Conservation (phyloP, 2,797 vertebrate genomes). For the Cheirogaleus major region DNA sequence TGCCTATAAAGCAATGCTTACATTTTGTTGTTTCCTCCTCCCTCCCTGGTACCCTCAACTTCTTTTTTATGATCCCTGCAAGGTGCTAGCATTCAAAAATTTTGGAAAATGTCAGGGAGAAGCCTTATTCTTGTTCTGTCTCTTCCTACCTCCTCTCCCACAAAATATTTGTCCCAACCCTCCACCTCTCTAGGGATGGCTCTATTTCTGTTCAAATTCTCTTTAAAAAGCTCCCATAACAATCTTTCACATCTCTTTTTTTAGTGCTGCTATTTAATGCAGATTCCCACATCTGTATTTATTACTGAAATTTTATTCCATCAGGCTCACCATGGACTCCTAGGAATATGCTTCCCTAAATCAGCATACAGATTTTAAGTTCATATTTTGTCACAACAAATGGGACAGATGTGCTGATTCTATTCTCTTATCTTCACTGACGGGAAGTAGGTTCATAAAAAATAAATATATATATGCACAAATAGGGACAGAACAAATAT, state of each 20-base stretch:
- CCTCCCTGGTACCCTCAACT: not conserved
- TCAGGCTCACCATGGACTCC: not conserved
- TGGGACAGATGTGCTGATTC: conserved; percentile 56
- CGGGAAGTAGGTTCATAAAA: conserved; percentile 35
- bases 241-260: not conserved
- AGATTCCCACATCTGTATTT: conserved; percentile 51
- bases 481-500: conserved; percentile 66
- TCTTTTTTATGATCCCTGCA: not conserved
- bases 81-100: not conserved
- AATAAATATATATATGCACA: conserved; percentile 61
- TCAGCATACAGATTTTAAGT: conserved; percentile 46
- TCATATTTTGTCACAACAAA: conserved; percentile 70
- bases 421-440: conserved; percentile 32
- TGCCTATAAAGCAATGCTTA: not conserved
- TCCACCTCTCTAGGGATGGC: not conserved
- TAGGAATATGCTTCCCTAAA: conserved; percentile 39
- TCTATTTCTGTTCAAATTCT: conserved; percentile 34
- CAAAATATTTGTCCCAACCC: not conserved
- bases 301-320: conserved; percentile 59
- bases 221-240: not conserved
- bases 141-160: not conserved
- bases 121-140: not conserved
- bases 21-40: not conserved
- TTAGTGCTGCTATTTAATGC: not conserved
- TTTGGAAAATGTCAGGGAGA: not conserved